phyloP scores from a whole-genome alignment of 2,113 vertebrate species.

The Crotalus helleri region DNA sequence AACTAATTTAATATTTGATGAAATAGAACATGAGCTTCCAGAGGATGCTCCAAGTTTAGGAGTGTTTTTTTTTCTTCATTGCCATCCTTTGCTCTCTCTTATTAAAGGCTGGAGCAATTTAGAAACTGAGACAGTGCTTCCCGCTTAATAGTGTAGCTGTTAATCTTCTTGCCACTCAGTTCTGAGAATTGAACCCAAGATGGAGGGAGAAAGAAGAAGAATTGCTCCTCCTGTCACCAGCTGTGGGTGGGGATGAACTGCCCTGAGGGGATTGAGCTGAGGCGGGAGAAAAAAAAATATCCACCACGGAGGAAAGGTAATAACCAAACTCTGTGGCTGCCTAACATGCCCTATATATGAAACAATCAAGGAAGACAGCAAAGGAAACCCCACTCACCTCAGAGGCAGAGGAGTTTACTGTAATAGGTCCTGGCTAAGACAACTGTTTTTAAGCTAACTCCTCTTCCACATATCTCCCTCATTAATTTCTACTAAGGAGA shows the following conservation, averaged over 20 bases:
- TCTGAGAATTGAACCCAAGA: slow-evolving; percentile 54
- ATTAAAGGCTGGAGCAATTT: slow-evolving; percentile 66
- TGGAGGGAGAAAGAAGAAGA: background rate
- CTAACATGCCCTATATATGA: slow-evolving; percentile 80
- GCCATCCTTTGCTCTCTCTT: slow-evolving; percentile 44
- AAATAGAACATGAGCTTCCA: slow-evolving; percentile 47
- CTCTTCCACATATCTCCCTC: slow-evolving; percentile 15
- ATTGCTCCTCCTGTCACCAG: slow-evolving; percentile 66
- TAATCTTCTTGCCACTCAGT: slow-evolving; percentile 71
- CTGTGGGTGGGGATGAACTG: slow-evolving; percentile 70
- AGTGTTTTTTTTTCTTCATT: slow-evolving; percentile 20
- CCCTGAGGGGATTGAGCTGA: slow-evolving; percentile 69
- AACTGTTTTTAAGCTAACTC: slow-evolving; percentile 73
- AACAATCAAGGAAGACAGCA: slow-evolving; percentile 80
- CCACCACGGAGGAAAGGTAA: slow-evolving; percentile 74
- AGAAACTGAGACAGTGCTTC: slow-evolving; percentile 65
- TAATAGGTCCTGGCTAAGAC: slow-evolving; percentile 72
- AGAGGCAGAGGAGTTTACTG: slow-evolving; percentile 71
- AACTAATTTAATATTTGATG: slow-evolving; percentile 49
- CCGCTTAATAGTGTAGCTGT: slow-evolving; percentile 69
- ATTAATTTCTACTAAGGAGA: slow-evolving; percentile 61
- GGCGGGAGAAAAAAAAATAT: slow-evolving; percentile 47
- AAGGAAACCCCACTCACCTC: slow-evolving; percentile 72
- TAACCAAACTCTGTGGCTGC: slow-evolving; percentile 78
- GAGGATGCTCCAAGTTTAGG: slow-evolving; percentile 36